Evolutionary conservation across 2,797 vertebrate species (phyloP), one percentile per base, ranked within the genome.

Genomic region (Hoplostethus mediterraneus): DNA sequence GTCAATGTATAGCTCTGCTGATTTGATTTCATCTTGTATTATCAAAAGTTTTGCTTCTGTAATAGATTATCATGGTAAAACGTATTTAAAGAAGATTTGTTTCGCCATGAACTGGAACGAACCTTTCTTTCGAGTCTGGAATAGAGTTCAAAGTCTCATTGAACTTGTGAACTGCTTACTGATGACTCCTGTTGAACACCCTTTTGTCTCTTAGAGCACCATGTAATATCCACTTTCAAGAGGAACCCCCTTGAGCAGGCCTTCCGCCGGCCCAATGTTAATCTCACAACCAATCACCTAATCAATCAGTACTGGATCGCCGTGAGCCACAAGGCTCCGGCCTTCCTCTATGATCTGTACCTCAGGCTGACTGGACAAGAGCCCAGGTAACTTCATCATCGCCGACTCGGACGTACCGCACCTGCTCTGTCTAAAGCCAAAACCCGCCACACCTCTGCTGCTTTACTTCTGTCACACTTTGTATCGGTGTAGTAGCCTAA

Each of bases 191-290:
- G 73, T 90, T 92, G 75, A 92, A 95, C 85, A 91, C 93, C 76
- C 95, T 97, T 97, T 88, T 99, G 94, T 98, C 95, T 96, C 96
- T 95, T 95, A 99, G 98, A 99, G 94, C 97, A 98, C 96, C 97
- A 99, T 97, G 98, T 99, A 95, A 99, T 97, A 96, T 99, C 97
- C 90, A 98, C 97, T 94, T 99, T 99, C 98, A 99, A 99, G 98
- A 98, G 98, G 98, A 99, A 99, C 93, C 98, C 98, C 94, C 98
- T 99, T 93, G 98, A 99, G 92, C 98, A 99, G 96, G 98, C 98
- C 91, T 96, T 99, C 96, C 97, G 98, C 90, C 96, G 98, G 95
- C 98, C 98, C 95, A 98, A 99, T 97, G 98, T 99, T 94, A 99
- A 99, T 97, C 97, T 99, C 95, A 99, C 97, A 95, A 96, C 97